Conservation (phyloP, 2,888 invertebrate genomes). For the Pecten maximus region DNA sequence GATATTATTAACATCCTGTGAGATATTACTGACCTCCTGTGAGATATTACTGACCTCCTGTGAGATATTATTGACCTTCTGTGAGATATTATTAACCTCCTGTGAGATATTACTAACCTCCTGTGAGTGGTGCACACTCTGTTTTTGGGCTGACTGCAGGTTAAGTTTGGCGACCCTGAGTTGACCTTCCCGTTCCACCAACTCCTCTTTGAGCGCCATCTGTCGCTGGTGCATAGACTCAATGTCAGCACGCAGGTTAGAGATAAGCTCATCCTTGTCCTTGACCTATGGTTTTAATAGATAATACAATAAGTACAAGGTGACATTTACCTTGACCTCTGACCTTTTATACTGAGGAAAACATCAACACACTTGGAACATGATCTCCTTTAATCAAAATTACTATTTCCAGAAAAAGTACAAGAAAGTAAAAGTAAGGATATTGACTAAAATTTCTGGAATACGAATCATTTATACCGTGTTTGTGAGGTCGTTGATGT, state of each 20-base stretch:
- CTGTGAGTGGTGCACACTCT: conserved; percentile 76
- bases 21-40: too few species aligned
- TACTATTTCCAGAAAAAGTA: too few species aligned
- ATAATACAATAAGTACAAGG: not conserved
- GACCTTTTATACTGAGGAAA: not conserved
- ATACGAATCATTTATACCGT: conserved; percentile 66
- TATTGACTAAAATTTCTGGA: not conserved
- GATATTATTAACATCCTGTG: too few species aligned
- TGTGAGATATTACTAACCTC: conserved; percentile 68
- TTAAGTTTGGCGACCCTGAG: conserved; percentile 78
- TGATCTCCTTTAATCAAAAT: not conserved
- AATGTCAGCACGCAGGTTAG: conserved; percentile 72
- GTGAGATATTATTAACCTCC: too few species aligned
- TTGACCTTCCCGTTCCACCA: conserved; percentile 80
- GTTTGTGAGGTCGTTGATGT: conserved; percentile 73
- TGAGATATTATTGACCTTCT: too few species aligned
- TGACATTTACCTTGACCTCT: not conserved
- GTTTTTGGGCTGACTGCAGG: conserved; percentile 79
- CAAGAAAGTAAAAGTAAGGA: not conserved
- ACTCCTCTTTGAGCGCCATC: conserved; percentile 76
- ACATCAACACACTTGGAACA: not conserved
- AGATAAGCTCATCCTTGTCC: conserved; percentile 72
- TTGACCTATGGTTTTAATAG: conserved; percentile 61
- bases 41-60: too few species aligned
- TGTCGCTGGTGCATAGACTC: conserved; percentile 74